Conservation (phyloP, 1,140 invertebrate genomes). For the Tenebrio molitor region DNA sequence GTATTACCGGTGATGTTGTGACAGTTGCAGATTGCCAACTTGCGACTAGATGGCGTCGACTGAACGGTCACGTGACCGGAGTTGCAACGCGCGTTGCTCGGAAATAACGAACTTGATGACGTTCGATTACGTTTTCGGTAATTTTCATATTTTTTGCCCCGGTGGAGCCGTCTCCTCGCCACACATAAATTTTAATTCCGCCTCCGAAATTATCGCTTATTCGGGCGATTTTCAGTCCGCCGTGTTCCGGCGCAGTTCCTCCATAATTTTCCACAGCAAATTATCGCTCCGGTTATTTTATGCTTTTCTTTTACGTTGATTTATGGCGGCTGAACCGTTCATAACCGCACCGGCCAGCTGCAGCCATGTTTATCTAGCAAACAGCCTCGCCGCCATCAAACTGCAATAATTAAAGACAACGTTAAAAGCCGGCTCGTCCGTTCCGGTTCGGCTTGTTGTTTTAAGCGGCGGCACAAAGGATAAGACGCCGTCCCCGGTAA, state of each 20-base stretch:
- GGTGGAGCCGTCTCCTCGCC: too few species aligned
- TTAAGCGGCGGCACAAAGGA: neutral
- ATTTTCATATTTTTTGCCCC: too few species aligned
- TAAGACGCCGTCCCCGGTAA: neutral
- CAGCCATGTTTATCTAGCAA: constrained; percentile 36
- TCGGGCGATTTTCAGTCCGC: constrained; percentile 8
- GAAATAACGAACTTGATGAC: too few species aligned
- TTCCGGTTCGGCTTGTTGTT: constrained; percentile 12
- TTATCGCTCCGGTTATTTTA: constrained; percentile 28
- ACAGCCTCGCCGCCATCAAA: constrained; percentile 14
- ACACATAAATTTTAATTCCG: constrained; percentile 23
- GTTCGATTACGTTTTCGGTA: too few species aligned
- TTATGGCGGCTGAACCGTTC: constrained; percentile 9
- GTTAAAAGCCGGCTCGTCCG: neutral
- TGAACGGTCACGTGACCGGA: too few species aligned
- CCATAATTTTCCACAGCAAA: constrained; percentile 28
- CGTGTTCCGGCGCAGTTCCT: constrained; percentile 1
- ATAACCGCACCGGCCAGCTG: constrained; percentile 12
- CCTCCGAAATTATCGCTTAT: constrained; percentile 17
- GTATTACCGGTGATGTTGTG: too few species aligned
- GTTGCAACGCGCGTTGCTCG: too few species aligned
- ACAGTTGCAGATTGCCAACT: too few species aligned
- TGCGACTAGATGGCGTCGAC: too few species aligned
- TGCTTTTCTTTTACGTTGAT: constrained; percentile 31
- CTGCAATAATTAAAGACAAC: constrained; percentile 17